Percentiles rank a stretch among this genome's conserved stretches.
phyloP scores from a whole-genome alignment of 2,797 vertebrate species.

The Neosilurus mollespiculum region DNA sequence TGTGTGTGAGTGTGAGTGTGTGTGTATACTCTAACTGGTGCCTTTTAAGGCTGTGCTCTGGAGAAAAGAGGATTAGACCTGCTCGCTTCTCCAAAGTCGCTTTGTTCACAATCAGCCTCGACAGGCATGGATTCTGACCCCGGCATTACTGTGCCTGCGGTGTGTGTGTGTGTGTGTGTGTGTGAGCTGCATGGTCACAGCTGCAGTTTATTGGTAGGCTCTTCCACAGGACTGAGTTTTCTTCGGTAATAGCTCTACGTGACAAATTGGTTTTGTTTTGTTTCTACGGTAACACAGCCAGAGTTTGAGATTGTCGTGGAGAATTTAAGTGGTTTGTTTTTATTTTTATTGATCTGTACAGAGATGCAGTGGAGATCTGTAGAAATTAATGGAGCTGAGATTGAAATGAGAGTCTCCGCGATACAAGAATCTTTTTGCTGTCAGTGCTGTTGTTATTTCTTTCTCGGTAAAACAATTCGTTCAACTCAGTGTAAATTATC shows the following conservation, averaged over 20 bases:
- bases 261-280: not conserved
- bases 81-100: conserved; percentile 69
- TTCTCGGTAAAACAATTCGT: not conserved
- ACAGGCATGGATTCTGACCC: conserved; percentile 68
- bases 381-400: not conserved
- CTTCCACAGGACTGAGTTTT: not conserved
- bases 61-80: conserved; percentile 68
- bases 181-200: not conserved
- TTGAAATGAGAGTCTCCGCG: not conserved
- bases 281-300: not conserved
- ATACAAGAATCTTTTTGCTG: not conserved
- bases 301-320: not conserved
- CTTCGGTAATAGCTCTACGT: not conserved
- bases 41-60: conserved; percentile 67
- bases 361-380: not conserved
- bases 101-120: conserved; percentile 73
- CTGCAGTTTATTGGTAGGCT: not conserved
- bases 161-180: conserved; percentile 3
- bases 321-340: not conserved
- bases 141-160: conserved; percentile 15
- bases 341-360: not conserved
- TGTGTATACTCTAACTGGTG: conserved; percentile 47
- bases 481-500: not conserved
- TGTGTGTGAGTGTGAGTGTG: conserved; percentile 6
- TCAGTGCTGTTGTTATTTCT: not conserved